Conservation (phyloP, 1,140 invertebrate species). For the Pomacea maculata region DNA sequence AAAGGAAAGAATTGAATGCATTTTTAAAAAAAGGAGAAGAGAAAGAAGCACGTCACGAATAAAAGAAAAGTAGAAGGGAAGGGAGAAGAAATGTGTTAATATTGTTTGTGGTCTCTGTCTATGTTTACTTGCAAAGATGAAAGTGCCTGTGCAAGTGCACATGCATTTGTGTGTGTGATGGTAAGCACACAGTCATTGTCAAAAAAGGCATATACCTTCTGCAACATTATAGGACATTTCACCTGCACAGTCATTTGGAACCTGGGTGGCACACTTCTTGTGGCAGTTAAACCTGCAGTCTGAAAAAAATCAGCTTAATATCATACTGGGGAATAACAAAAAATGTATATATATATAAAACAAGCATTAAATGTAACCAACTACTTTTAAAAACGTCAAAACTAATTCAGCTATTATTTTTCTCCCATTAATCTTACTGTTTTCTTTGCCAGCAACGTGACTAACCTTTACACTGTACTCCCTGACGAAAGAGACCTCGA, state of each 20-base stretch:
- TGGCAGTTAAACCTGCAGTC: constrained; percentile 99
- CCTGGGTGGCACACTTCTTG: constrained; percentile 93
- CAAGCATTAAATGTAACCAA: no score
- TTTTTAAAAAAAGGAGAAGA: neutral
- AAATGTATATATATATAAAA: no score
- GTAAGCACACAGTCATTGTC: neutral
- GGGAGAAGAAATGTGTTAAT: no score
- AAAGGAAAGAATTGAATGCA: neutral
- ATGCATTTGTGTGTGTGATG: neutral
- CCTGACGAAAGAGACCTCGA: constrained; percentile 95
- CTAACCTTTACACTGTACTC: constrained; percentile 88
- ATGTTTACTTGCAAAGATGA: neutral
- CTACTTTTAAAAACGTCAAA: neutral
- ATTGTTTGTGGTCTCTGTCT: neutral
- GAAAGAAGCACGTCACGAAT: neutral
- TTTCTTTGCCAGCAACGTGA: neutral
- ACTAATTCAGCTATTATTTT: neutral
- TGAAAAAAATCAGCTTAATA: constrained; percentile 35
- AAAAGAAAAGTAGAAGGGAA: neutral
- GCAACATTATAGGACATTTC: constrained; percentile 69
- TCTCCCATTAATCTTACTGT: neutral
- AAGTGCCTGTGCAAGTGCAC: neutral
- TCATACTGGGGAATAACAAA: no score
- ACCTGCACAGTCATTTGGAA: constrained; percentile 95
- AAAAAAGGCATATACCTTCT: constrained; percentile 46